These are phyloP conservation scores for Micromesistius poutassou DNA, from an alignment of 2,797 vertebrate species.

Conservation along the genomic window DNA sequence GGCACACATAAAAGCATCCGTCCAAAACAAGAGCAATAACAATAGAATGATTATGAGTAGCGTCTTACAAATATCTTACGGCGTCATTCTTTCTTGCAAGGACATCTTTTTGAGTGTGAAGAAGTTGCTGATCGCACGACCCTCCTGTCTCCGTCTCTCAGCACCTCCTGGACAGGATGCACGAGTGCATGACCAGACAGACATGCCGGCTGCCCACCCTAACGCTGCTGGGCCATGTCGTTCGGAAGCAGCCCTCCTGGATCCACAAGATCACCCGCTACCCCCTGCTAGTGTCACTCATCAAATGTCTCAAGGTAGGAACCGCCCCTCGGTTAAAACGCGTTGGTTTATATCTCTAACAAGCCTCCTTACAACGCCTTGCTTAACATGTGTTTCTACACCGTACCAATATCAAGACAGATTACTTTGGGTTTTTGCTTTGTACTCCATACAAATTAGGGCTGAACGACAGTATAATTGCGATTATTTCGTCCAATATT, in stretches of 20 bases:
- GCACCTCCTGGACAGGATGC: slow-evolving; percentile 99
- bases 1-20: neutral
- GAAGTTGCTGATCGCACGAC: neutral
- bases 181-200: slow-evolving; percentile 92
- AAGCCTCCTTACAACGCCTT: neutral
- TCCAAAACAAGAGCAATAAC: neutral
- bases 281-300: slow-evolving; percentile 89
- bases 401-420: neutral
- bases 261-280: slow-evolving; percentile 96
- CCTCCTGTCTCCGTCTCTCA: slow-evolving; percentile 43
- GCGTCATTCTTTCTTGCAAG: neutral
- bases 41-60: neutral
- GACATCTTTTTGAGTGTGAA: neutral
- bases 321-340: neutral
- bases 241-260: slow-evolving; percentile 96
- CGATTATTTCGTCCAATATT: no score
- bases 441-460: no score
- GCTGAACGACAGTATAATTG: no score
- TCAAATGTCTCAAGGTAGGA: slow-evolving; percentile 97
- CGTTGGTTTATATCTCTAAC: neutral
- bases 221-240: slow-evolving; percentile 89
- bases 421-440: no score
- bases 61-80: neutral
- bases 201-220: slow-evolving; percentile 88
- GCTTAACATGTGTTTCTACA: neutral